Percentiles rank a stretch among this genome's conserved stretches.
Evolutionary conservation across 2,113 vertebrate species (phyloP).

Genomic region (Gymnarchus niloticus): DNA sequence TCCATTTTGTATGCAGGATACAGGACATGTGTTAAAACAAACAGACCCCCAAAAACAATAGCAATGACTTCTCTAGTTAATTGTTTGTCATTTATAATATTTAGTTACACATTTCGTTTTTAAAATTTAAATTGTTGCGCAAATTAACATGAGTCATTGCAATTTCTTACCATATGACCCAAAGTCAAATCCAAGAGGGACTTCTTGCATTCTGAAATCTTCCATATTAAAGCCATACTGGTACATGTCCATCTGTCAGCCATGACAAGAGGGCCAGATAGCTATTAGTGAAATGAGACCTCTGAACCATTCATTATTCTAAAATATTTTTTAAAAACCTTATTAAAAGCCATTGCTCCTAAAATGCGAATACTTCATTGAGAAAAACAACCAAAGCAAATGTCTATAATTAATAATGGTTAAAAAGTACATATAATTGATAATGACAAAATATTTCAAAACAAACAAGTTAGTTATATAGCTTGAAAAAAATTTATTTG

Average conservation of each 20-base stretch:
- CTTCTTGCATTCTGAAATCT: constrained; percentile 68
- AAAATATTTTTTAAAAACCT: background rate
- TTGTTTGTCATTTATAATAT: background rate
- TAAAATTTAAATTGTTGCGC: background rate
- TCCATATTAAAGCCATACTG: constrained; percentile 62
- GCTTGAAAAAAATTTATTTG: background rate
- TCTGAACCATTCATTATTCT: background rate
- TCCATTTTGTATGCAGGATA: background rate
- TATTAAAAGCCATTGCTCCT: background rate
- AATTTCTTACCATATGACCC: constrained; percentile 60
- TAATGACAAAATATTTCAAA: background rate
- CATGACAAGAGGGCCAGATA: background rate
- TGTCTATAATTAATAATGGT: background rate
- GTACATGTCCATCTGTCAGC: constrained; percentile 62
- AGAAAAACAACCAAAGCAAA: background rate
- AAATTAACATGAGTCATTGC: background rate
- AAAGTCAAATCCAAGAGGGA: constrained; percentile 66
- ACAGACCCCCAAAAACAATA: background rate
- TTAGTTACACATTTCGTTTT: background rate
- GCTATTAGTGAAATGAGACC: background rate
- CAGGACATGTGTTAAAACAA: background rate
- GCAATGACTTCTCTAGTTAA: background rate
- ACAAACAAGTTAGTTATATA: background rate
- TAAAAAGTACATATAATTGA: too few species aligned
- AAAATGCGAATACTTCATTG: background rate